These are phyloP conservation scores for Emmelina monodactyla DNA, from an alignment of 2,888 invertebrate genomes.

Conservation along the genomic window DNA sequence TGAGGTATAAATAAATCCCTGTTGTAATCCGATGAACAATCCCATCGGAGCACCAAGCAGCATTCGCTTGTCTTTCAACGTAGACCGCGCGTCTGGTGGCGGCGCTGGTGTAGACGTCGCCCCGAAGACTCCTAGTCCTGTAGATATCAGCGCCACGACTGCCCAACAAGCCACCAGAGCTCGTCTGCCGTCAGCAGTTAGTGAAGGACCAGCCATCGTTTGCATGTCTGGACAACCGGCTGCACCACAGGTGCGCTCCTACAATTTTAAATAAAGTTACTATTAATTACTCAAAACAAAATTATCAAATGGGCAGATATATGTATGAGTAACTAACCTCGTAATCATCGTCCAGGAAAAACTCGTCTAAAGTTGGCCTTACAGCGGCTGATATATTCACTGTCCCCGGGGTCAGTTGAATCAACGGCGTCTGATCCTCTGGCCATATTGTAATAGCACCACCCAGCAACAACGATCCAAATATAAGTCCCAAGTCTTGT, in stretches of 20 bases:
- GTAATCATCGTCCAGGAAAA: constrained; percentile 61
- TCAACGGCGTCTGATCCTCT: constrained; percentile 44
- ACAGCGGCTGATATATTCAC: constrained; percentile 41
- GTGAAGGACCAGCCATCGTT: constrained; percentile 32
- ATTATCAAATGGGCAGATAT: too few species aligned
- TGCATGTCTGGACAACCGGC: constrained; percentile 49
- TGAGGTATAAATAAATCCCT: constrained; percentile 84
- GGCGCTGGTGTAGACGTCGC: constrained; percentile 43
- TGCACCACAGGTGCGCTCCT: constrained; percentile 48
- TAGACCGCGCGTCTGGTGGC: constrained; percentile 36
- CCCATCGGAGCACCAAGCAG: constrained; percentile 79
- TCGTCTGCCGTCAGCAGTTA: constrained; percentile 38
- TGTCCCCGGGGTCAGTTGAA: constrained; percentile 41
- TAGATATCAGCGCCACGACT: constrained; percentile 29
- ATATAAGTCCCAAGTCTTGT: constrained; percentile 50
- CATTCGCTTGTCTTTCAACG: constrained; percentile 68
- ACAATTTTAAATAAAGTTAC: too few species aligned
- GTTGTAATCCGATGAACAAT: constrained; percentile 83
- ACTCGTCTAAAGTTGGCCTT: constrained; percentile 49
- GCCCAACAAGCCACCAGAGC: constrained; percentile 45
- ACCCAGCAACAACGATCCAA: constrained; percentile 46
- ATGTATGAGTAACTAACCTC: too few species aligned
- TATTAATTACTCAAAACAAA: too few species aligned
- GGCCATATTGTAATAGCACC: constrained; percentile 58
- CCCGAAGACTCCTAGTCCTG: constrained; percentile 39